A percentile compares a stretch with the other conserved stretches of the same genome.
phyloP scores from a whole-genome alignment of 2,113 vertebrate species.

The Dolichotis patagonum region DNA sequence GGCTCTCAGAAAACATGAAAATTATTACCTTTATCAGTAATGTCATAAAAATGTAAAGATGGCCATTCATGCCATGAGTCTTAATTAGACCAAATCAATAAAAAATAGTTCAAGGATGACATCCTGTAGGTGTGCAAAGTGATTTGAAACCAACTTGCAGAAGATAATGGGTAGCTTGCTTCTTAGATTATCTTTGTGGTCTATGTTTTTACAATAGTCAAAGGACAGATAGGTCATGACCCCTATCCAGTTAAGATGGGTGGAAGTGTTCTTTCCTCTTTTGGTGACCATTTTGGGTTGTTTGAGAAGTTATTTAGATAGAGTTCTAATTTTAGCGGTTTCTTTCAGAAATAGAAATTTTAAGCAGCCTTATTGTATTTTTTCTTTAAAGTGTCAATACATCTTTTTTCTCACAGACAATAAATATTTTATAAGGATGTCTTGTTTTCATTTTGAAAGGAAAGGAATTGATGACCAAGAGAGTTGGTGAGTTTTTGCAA shows the following conservation, averaged over 20 bases:
- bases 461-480: background rate
- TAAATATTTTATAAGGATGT: background rate
- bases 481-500: background rate
- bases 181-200: background rate
- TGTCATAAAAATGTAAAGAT: background rate
- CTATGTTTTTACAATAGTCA: background rate
- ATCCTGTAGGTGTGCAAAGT: background rate
- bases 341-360: background rate
- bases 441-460: slow-evolving; percentile 6
- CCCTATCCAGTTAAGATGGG: background rate
- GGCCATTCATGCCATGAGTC: background rate
- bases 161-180: background rate
- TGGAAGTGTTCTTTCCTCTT: background rate
- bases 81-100: background rate
- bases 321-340: background rate
- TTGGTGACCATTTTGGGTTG: background rate
- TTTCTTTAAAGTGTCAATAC: background rate
- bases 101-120: background rate
- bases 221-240: background rate
- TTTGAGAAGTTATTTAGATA: background rate
- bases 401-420: slow-evolving; percentile 16
- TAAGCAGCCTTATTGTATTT: background rate
- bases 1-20: background rate
- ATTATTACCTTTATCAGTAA: background rate
- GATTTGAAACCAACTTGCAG: background rate